Percentiles rank a stretch among this genome's conserved stretches.
Conservation (phyloP, 1,140 invertebrate genomes). For the Cydia fagiglandana region DNA sequence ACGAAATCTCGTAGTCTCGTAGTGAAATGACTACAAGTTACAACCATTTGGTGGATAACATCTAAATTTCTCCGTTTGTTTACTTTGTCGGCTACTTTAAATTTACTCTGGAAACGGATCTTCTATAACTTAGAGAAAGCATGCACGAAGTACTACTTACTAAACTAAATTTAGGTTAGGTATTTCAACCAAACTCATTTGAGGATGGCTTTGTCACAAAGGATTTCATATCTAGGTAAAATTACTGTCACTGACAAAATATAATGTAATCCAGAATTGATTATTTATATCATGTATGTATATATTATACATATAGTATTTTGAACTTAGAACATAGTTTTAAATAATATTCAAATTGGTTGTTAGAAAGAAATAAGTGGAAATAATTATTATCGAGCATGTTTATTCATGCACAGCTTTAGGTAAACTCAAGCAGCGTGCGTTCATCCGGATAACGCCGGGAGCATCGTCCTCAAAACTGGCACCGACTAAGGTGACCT, state of each 20-base stretch:
- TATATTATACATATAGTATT: no score
- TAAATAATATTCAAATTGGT: neutral
- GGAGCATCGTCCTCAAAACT: constrained; percentile 4
- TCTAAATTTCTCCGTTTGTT: neutral
- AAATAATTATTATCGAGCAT: neutral
- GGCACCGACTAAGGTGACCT: constrained; percentile 17
- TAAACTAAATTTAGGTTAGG: neutral
- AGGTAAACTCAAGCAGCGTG: constrained; percentile 20
- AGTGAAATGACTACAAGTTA: neutral
- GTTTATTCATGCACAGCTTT: constrained; percentile 21
- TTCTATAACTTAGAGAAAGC: neutral
- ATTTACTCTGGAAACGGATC: neutral
- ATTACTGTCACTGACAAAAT: no score
- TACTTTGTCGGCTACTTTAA: constrained; percentile 1
- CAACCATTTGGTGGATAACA: neutral
- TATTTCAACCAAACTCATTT: no score
- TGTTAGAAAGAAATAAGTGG: neutral
- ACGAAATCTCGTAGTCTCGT: neutral
- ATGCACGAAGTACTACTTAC: neutral
- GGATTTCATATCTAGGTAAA: no score
- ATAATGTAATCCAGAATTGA: no score
- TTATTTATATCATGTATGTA: no score
- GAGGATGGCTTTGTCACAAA: no score
- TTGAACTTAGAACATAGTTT: no score
- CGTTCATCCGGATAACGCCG: constrained; percentile 21